Evolutionary conservation across 1,140 invertebrate species (phyloP).

Genomic region (Phymastichus coffea): DNA sequence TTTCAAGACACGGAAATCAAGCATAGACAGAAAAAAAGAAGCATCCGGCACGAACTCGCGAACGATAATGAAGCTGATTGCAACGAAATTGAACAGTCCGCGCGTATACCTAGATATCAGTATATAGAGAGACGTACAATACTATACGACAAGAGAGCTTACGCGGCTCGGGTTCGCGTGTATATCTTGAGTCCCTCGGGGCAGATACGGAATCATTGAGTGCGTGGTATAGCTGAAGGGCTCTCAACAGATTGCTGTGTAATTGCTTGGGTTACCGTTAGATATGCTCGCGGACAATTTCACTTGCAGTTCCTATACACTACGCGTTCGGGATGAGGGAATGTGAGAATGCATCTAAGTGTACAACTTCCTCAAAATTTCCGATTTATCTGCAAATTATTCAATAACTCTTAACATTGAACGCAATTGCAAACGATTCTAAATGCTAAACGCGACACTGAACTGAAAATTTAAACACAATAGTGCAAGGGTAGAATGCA

Average conservation of each 20-base stretch:
- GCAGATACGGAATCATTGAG: background rate
- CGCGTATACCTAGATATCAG: background rate
- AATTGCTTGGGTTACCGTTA: background rate
- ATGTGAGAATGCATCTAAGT: no score
- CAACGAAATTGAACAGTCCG: background rate
- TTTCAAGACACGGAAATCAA: background rate
- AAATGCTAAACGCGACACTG: no score
- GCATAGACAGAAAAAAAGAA: background rate
- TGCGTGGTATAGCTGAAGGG: background rate
- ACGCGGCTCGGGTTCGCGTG: background rate
- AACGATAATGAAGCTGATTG: slow-evolving; percentile 9
- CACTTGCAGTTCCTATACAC: no score
- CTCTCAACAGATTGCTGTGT: background rate
- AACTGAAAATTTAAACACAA: no score
- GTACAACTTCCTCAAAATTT: no score
- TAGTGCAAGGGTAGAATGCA: no score
- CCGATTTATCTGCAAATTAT: no score
- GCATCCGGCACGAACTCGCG: background rate
- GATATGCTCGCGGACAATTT: no score
- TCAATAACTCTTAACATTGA: no score
- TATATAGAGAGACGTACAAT: background rate
- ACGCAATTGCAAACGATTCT: no score
- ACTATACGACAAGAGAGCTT: no score
- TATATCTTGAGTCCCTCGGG: background rate
- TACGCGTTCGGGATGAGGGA: no score